These are phyloP conservation scores for Malthinus seriepunctatus DNA, from an alignment of 2,888 invertebrate genomes.

Conservation along the genomic window DNA sequence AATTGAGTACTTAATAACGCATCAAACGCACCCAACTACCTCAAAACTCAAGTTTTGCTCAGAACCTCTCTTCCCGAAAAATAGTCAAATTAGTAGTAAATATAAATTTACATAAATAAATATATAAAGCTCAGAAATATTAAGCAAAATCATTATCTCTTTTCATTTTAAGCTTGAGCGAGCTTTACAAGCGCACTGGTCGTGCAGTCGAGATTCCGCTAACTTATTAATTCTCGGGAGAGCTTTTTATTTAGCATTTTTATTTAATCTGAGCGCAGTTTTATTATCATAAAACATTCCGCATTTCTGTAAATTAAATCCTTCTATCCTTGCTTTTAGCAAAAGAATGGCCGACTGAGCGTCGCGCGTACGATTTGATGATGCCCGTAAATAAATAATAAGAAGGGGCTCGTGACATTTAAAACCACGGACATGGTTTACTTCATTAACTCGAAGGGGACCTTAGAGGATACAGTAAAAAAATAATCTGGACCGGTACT, in stretches of 20 bases:
- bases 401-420: constrained; percentile 43
- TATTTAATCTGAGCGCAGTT: constrained; percentile 54
- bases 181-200: constrained; percentile 23
- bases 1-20: background rate
- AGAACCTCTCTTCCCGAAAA: no score
- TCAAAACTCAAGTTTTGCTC: no score
- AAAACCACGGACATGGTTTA: constrained; percentile 47
- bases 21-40: background rate
- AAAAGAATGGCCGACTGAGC: constrained; percentile 24
- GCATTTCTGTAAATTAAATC: constrained; percentile 55
- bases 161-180: constrained; percentile 25
- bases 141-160: constrained; percentile 19
- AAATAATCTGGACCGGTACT: constrained; percentile 52
- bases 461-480: constrained; percentile 50
- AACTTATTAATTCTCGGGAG: constrained; percentile 53
- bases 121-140: constrained; percentile 17
- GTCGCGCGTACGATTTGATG: constrained; percentile 41
- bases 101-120: constrained; percentile 9
- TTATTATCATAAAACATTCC: constrained; percentile 55
- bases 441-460: constrained; percentile 54
- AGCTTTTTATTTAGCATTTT: constrained; percentile 55
- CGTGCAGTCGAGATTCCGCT: constrained; percentile 37
- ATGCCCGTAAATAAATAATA: constrained; percentile 49
- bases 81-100: constrained; percentile 4
- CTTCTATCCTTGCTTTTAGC: constrained; percentile 41